Percentiles rank a stretch among this genome's conserved stretches.
Conservation (phyloP, 2,797 vertebrate genomes). For the Tenualosa thibaudeaui region DNA sequence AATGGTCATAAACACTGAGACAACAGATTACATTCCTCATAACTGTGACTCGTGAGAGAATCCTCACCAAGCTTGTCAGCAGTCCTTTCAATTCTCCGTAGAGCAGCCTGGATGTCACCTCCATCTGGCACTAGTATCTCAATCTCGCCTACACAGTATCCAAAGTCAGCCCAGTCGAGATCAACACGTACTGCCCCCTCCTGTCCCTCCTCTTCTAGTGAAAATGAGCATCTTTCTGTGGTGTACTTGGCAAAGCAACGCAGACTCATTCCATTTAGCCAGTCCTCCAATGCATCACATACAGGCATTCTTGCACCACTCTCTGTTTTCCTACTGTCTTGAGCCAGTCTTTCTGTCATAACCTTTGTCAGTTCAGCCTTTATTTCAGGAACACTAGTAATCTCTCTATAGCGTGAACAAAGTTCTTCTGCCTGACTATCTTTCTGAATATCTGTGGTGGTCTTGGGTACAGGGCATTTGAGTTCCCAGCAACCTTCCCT, state of each 20-base stretch:
- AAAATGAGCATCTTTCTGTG: conserved; percentile 70
- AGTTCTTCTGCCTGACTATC: conserved; percentile 49
- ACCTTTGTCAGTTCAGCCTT: conserved; percentile 63
- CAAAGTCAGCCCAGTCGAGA: conserved; percentile 78
- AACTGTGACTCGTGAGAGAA: not conserved
- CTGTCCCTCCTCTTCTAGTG: conserved; percentile 56
- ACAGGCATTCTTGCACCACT: not conserved
- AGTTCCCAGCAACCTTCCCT: conserved; percentile 77
- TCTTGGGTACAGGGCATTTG: conserved; percentile 63
- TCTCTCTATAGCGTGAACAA: conserved; percentile 74
- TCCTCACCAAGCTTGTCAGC: conserved; percentile 72
- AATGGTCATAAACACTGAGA: not conserved
- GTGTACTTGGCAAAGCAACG: conserved; percentile 74
- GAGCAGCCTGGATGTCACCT: conserved; percentile 64
- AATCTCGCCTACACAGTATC: conserved; percentile 77
- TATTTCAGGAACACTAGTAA: conserved; percentile 71
- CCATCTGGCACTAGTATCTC: conserved; percentile 74
- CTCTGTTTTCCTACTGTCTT: conserved; percentile 8
- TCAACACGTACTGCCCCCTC: conserved; percentile 64
- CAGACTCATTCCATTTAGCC: conserved; percentile 65
- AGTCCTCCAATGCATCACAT: conserved; percentile 45
- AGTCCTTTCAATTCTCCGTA: conserved; percentile 67
- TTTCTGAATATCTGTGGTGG: conserved; percentile 22
- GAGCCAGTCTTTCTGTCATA: conserved; percentile 43
- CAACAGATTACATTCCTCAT: not conserved